These are phyloP conservation scores for Emberiza fucata DNA, from an alignment of 2,113 vertebrate genomes.

Conservation along the genomic window DNA sequence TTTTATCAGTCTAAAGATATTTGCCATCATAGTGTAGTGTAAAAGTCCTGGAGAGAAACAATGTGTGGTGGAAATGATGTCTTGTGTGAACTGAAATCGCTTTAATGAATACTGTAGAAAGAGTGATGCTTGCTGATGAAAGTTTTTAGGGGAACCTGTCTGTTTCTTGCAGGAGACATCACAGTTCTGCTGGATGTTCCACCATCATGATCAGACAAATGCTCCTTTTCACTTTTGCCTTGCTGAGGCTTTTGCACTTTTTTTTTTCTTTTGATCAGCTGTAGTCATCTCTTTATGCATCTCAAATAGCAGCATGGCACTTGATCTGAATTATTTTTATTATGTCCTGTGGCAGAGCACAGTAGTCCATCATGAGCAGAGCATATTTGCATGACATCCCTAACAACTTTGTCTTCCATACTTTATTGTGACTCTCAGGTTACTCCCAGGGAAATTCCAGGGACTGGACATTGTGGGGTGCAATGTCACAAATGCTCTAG, in stretches of 20 bases:
- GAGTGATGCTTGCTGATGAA: not conserved
- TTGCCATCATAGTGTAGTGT: not conserved
- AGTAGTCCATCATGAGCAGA: not conserved
- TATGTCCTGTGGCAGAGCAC: not conserved
- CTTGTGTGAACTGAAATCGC: not conserved
- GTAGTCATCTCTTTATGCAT: not conserved
- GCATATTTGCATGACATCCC: not conserved
- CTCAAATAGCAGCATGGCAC: not conserved
- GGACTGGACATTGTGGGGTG: not conserved
- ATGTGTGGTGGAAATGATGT: not conserved
- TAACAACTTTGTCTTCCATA: not conserved
- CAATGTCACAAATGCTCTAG: fast-evolving
- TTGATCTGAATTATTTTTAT: not conserved
- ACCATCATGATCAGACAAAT: not conserved
- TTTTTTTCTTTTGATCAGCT: not conserved
- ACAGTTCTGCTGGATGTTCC: not conserved
- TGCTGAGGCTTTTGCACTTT: not conserved
- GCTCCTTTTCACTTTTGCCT: not conserved
- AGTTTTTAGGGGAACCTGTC: not conserved
- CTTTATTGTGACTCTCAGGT: not conserved
- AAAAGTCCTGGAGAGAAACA: not conserved
- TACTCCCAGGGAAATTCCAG: not conserved
- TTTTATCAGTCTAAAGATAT: not conserved
- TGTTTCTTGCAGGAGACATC: not conserved
- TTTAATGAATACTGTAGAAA: not conserved